These are phyloP conservation scores for Parochlus steinenii DNA, from an alignment of 2,888 invertebrate genomes.

Conservation along the genomic window DNA sequence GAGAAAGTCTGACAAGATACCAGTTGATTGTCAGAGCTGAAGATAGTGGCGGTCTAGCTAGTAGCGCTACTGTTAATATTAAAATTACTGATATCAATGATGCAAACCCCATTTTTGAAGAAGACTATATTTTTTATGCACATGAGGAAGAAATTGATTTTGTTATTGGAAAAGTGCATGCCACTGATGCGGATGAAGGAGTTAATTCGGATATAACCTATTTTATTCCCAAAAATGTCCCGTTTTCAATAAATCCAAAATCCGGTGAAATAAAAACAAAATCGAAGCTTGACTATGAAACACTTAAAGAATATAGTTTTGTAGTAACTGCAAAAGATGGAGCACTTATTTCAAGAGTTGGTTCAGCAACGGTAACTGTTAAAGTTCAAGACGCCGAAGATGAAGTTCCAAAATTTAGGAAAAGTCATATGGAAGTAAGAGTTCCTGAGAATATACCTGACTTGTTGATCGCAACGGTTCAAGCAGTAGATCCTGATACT, in stretches of 20 bases:
- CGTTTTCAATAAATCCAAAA: conserved; percentile 60
- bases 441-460: conserved; percentile 78
- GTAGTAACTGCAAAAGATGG: conserved; percentile 82
- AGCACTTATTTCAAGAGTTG: conserved; percentile 66
- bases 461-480: conserved; percentile 59
- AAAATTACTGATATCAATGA: conserved; percentile 85
- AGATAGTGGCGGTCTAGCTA: conserved; percentile 66
- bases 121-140: conserved; percentile 56
- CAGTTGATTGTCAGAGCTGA: conserved; percentile 75
- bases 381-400: conserved; percentile 63
- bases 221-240: conserved; percentile 58
- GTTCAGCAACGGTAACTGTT: conserved; percentile 74
- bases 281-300: conserved; percentile 63
- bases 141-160: conserved; percentile 48
- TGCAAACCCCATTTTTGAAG: conserved; percentile 78
- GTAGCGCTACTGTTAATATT: conserved; percentile 71
- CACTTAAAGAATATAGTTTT: conserved; percentile 52
- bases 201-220: conserved; percentile 69
- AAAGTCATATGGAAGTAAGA: conserved; percentile 52
- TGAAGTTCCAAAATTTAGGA: conserved; percentile 63
- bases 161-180: conserved; percentile 67
- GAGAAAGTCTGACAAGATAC: conserved; percentile 75
- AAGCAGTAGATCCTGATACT: conserved; percentile 74
- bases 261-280: conserved; percentile 65
- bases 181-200: conserved; percentile 72